Evolutionary conservation across 2,888 invertebrate species (phyloP).

Genomic region (Drosophila leonis): DNA sequence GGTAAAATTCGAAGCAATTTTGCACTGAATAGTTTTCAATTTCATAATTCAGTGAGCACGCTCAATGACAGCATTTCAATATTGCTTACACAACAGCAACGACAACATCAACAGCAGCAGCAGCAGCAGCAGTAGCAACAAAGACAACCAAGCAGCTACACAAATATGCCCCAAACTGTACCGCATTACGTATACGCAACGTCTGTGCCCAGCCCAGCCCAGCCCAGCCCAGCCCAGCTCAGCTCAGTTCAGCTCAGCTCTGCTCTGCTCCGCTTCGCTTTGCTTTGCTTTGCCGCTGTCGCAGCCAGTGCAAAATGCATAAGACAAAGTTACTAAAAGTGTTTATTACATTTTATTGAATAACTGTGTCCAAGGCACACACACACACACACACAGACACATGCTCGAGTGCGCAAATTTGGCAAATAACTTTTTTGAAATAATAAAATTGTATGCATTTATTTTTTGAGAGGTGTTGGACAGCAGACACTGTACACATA

Average conservation of each 20-base stretch:
- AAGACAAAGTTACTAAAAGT: conserved; percentile 80
- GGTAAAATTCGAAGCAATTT: conserved; percentile 76
- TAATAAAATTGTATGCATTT: conserved; percentile 77
- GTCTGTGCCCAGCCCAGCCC: conserved; percentile 40
- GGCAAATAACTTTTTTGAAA: conserved; percentile 72
- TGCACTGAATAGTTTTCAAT: conserved; percentile 82
- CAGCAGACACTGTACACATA: not conserved
- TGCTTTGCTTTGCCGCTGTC: conserved; percentile 30
- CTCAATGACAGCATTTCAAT: conserved; percentile 79
- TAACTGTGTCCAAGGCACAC: conserved; percentile 57
- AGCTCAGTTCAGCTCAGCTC: conserved; percentile 5
- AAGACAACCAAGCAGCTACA: conserved; percentile 31
- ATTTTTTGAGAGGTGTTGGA: conserved; percentile 35
- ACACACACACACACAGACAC: conserved; percentile 22
- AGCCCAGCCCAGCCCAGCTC: conserved; percentile 5
- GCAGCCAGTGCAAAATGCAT: conserved; percentile 59
- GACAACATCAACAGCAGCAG: conserved; percentile 12
- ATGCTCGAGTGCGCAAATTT: conserved; percentile 63
- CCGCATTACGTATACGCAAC: conserved; percentile 70
- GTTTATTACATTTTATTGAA: conserved; percentile 80
- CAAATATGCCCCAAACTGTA: conserved; percentile 56
- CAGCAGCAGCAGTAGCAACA: conserved; percentile 4
- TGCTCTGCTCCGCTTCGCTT: not conserved
- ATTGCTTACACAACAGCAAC: conserved; percentile 68
- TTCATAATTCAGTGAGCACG: conserved; percentile 84